Conservation (phyloP, 1,140 invertebrate genomes). For the Pseudachorutes palmiensis region DNA sequence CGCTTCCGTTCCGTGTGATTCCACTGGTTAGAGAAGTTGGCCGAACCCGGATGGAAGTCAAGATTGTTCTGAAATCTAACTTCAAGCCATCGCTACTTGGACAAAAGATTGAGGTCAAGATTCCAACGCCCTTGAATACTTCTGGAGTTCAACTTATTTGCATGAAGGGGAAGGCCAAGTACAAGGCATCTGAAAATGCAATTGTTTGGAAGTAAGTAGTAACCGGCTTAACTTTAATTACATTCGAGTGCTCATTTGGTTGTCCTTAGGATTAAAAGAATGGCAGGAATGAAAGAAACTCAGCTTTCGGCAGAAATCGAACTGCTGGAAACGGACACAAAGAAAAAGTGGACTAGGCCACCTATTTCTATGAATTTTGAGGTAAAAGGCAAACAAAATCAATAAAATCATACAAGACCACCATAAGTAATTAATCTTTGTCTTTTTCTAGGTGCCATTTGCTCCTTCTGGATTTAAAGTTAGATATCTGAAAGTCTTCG, state of each 20-base stretch:
- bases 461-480: slow-evolving; percentile 98
- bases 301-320: slow-evolving; percentile 99
- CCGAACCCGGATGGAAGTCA: slow-evolving; percentile 98
- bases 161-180: slow-evolving; percentile 98
- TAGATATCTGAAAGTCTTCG: slow-evolving; percentile 98
- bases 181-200: slow-evolving; percentile 99
- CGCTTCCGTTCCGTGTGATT: slow-evolving; percentile 97
- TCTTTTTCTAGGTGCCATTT: slow-evolving; percentile 59
- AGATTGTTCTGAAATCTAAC: slow-evolving; percentile 98
- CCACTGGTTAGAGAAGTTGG: slow-evolving; percentile 96
- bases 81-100: slow-evolving; percentile 96
- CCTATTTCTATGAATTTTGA: slow-evolving; percentile 99
- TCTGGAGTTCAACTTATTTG: slow-evolving; percentile 98
- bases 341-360: slow-evolving; percentile 99
- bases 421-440: not conserved
- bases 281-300: slow-evolving; percentile 99
- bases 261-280: slow-evolving; percentile 80
- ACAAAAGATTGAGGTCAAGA: slow-evolving; percentile 98
- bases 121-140: slow-evolving; percentile 97
- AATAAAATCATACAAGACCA: not conserved
- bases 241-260: not conserved
- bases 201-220: slow-evolving; percentile 94
- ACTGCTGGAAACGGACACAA: slow-evolving; percentile 94
- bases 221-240: not conserved
- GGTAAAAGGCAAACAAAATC: too few species aligned